phyloP scores from a whole-genome alignment of 2,113 vertebrate species.

The Zapornia atra region DNA sequence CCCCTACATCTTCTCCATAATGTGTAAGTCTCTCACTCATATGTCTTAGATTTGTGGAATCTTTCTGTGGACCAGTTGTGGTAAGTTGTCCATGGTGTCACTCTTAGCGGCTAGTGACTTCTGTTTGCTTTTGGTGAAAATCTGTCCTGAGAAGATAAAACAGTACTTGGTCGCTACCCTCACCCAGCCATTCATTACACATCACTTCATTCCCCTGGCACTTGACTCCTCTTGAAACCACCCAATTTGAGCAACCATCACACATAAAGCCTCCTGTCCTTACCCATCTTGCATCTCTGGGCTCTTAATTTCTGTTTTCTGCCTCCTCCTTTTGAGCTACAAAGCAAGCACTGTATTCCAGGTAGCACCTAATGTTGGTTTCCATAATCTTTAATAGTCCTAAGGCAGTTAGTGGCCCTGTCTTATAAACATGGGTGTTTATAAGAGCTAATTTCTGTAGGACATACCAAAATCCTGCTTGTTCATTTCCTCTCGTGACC shows the following conservation, averaged over 20 bases:
- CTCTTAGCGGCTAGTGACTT: not conserved
- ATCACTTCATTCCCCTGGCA: accelerated
- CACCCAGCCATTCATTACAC: not conserved
- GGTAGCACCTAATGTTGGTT: not conserved
- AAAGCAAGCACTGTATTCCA: not conserved
- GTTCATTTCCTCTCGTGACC: not conserved
- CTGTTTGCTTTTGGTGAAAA: not conserved
- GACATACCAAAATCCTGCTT: not conserved
- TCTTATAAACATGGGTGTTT: accelerated
- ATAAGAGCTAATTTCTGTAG: not conserved
- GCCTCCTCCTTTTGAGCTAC: not conserved
- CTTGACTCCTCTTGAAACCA: not conserved
- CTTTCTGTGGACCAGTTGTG: not conserved
- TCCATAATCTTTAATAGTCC: not conserved
- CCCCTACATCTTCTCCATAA: not conserved
- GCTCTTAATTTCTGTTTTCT: not conserved
- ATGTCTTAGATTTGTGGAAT: not conserved
- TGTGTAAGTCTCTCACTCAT: not conserved
- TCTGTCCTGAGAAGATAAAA: not conserved
- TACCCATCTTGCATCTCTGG: not conserved
- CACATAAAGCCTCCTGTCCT: not conserved
- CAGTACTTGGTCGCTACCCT: accelerated
- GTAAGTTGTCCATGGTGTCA: not conserved
- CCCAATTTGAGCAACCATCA: not conserved
- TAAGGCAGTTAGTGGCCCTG: not conserved